These are phyloP conservation scores for Dendropsophus ebraccatus DNA, from an alignment of 2,113 vertebrate species.

Conservation along the genomic window DNA sequence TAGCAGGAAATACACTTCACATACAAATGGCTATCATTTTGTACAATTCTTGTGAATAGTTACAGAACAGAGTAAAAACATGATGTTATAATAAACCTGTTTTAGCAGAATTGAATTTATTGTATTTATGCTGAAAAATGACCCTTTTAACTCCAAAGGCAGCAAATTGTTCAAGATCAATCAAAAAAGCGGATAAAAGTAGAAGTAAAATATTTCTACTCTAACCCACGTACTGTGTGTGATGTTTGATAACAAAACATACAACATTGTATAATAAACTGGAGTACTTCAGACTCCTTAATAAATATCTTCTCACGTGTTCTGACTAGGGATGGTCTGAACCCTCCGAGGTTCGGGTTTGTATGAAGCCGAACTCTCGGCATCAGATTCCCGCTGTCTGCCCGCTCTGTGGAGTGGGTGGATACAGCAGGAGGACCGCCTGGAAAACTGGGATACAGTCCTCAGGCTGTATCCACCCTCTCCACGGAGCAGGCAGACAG, in stretches of 20 bases:
- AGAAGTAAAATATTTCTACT: background rate
- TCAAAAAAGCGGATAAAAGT: background rate
- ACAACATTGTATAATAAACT: background rate
- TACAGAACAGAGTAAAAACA: background rate
- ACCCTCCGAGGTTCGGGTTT: no score
- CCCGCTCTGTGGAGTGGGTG: no score
- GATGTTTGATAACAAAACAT: background rate
- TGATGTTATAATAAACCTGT: slow-evolving; percentile 1
- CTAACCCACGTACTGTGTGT: background rate
- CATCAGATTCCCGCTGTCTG: no score
- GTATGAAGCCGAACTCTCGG: no score
- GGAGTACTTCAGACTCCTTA: no score
- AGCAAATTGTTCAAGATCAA: background rate
- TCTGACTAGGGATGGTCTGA: no score
- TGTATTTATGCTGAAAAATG: background rate
- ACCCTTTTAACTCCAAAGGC: background rate
- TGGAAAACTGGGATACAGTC: no score
- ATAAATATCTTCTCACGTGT: no score
- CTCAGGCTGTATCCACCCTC: no score
- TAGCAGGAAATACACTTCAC: slow-evolving; percentile 28
- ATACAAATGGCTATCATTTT: slow-evolving; percentile 5
- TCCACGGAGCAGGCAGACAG: no score
- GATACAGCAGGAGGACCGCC: no score
- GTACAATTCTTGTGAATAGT: background rate
- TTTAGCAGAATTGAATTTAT: background rate